Evolutionary conservation across 2,888 invertebrate species (phyloP).

Genomic region (Synanthedon formicaeformis): DNA sequence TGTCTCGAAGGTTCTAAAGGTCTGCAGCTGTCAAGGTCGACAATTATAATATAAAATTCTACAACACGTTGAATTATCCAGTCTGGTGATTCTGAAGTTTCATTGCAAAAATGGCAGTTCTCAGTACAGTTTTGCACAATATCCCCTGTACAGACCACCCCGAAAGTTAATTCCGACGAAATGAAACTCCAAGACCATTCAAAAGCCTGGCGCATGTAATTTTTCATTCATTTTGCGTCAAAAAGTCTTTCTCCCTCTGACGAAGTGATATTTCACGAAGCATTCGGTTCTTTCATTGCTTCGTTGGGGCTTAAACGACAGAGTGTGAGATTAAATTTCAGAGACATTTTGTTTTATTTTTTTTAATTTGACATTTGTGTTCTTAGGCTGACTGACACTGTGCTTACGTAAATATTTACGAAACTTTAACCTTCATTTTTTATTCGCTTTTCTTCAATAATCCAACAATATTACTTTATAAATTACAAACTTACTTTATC

Average conservation of each 20-base stretch:
- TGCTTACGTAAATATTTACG: no score
- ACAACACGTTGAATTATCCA: neutral
- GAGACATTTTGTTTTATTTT: slow-evolving; percentile 3
- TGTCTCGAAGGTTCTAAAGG: no score
- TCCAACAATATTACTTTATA: no score
- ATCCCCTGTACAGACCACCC: neutral
- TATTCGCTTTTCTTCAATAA: no score
- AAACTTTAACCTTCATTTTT: no score
- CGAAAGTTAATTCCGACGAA: slow-evolving; percentile 8
- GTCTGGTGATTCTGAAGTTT: neutral
- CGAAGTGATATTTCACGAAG: slow-evolving; percentile 13
- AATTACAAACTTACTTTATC: no score
- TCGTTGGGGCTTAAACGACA: slow-evolving; percentile 6
- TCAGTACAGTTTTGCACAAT: neutral
- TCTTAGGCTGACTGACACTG: neutral
- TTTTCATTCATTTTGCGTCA: slow-evolving; percentile 49
- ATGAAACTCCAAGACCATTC: slow-evolving; percentile 17
- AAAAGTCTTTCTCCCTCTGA: slow-evolving; percentile 17
- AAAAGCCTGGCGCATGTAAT: slow-evolving; percentile 28
- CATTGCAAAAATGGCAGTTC: neutral
- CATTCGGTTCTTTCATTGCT: slow-evolving; percentile 7
- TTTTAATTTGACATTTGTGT: slow-evolving; percentile 4
- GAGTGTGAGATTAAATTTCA: slow-evolving; percentile 10
- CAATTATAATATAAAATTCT: no score
- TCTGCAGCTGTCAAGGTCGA: no score